Base-by-base conservation (phyloP, 1,140 invertebrate genomes). In the Hylaeus volcanicus region DNA sequence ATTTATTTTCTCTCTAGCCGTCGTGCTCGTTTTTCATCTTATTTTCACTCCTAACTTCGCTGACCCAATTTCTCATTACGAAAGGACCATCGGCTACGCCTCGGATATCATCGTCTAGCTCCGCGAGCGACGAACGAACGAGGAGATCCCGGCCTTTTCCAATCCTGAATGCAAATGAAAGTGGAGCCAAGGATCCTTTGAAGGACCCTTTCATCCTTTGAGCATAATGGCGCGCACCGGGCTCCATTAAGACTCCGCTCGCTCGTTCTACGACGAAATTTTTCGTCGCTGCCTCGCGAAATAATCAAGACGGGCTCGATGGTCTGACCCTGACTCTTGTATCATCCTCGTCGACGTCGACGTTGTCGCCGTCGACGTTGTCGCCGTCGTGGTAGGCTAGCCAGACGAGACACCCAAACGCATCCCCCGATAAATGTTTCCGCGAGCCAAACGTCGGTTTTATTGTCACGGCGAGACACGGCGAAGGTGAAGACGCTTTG, bases 101-200 rank as follows among this genome's bases (percentile, higher is more conserved):
- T 63, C 70, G 37, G 77, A 66, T 51, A 51, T 73, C 73, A 71
- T 81, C 70, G 48, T 65, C 77, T 58, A 69, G 45, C 60, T 26
- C 56, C 60, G 15, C 48, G 60, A 79, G 26, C 43, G 14, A 37
- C n/a, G 65, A 85, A 64, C 63, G 74, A 73, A 37, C 26, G 53
- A 12, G n/a, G 41, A 48, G 45, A 53, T 61, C 64, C 37, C 48
- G 63, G 48, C 58, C 74, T 83, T 64, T 83, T 82, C 76, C 76
- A 89, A 89, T 89, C 88, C 83, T 72, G 69, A 88, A 89, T 89
- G 88, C 85, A 89, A 89, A 89, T 89, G 84, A 88, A 76, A 81
- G 75, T 76, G 81, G 79, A 63, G 69, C 71, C 78, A 64, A 76
- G 73, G 81, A 83, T 82, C 81, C 86, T 89, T 89, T 89, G 86